Evolutionary conservation across 2,797 vertebrate species (phyloP), one percentile per base, ranked within the genome.

Genomic region (Anas capensis): DNA sequence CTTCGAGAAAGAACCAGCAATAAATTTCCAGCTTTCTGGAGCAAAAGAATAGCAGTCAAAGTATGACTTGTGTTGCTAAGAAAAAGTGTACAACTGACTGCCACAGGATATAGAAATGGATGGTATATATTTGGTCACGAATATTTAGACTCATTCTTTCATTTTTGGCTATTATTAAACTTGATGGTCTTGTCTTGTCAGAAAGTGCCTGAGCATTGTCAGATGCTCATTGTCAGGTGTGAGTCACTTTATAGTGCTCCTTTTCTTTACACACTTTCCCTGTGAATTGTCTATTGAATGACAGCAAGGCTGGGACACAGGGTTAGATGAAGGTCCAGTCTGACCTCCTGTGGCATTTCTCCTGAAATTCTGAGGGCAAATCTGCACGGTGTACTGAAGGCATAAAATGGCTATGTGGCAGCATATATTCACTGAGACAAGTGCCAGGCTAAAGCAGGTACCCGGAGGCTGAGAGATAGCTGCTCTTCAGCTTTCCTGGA

Each of bases 401-500:
- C 11, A 21, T 18, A 29, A 90, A 86, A 69, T 1, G 13, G 4
- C 36, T 71, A 8, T 0, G 7, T n/a, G 19, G 62, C 46, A 58
- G 34, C 38, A 18, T 42, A 11, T 34, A 56, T 11, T 73, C 51
- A 11, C 8, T 48, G 46, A 4, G 3, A 42, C n/a, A 77, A 60
- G 38, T 73, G 40, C 26, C 48, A 38, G 19, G 56, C 20, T 68
- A 78, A 56, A 44, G 61, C 53, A 21, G 6, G 14, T 26, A 49
- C 24, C 12, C 38, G 68, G 62, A 21, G 49, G 19, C 81, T 73
- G 70, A 87, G 75, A 73, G 46, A 66, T 26, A 84, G 38, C 42
- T 93, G 71, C n/a, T 42, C 75, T 94, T 82, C 81, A 48, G 42
- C 48, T 56, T 46, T 76, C 81, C 61, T n/a, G 42, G 38, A 70